Evolutionary conservation across 1,140 invertebrate genomes (phyloP).

Genomic region (Phymastichus coffea): DNA sequence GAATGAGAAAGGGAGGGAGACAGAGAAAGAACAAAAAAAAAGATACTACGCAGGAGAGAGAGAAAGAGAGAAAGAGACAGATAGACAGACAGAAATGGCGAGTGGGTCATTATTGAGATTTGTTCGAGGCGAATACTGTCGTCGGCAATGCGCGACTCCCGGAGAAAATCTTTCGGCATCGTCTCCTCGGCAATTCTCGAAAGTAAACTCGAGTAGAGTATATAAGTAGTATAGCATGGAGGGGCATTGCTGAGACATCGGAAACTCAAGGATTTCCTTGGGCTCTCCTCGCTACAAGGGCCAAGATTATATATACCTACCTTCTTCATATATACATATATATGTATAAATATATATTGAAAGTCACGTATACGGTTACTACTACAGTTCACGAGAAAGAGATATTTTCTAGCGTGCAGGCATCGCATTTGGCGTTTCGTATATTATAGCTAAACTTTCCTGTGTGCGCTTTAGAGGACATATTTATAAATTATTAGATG

Average conservation of each 20-base stretch:
- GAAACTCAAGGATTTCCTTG: slow-evolving; percentile 32
- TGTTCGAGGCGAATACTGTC: slow-evolving; percentile 37
- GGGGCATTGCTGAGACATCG: slow-evolving; percentile 23
- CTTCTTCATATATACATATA: too few species aligned
- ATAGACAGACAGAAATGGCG: slow-evolving; percentile 6
- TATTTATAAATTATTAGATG: background rate
- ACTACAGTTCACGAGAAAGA: too few species aligned
- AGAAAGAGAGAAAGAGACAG: background rate
- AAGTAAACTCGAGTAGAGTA: slow-evolving; percentile 20
- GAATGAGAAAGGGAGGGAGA: too few species aligned
- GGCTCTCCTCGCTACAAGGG: background rate
- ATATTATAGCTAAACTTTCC: too few species aligned
- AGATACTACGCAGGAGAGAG: background rate
- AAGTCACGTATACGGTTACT: too few species aligned
- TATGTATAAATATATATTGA: too few species aligned
- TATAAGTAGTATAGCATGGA: slow-evolving; percentile 27
- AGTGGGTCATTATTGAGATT: slow-evolving; percentile 36
- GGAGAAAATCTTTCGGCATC: slow-evolving; percentile 32
- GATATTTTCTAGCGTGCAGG: too few species aligned
- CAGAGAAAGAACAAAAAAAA: too few species aligned
- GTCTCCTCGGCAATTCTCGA: too few species aligned
- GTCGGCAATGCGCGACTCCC: slow-evolving; percentile 23
- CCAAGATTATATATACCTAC: too few species aligned
- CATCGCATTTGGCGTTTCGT: too few species aligned
- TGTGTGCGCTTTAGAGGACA: too few species aligned